Conservation (phyloP, 2,888 invertebrate species). For the Pasiphila rectangulata region DNA sequence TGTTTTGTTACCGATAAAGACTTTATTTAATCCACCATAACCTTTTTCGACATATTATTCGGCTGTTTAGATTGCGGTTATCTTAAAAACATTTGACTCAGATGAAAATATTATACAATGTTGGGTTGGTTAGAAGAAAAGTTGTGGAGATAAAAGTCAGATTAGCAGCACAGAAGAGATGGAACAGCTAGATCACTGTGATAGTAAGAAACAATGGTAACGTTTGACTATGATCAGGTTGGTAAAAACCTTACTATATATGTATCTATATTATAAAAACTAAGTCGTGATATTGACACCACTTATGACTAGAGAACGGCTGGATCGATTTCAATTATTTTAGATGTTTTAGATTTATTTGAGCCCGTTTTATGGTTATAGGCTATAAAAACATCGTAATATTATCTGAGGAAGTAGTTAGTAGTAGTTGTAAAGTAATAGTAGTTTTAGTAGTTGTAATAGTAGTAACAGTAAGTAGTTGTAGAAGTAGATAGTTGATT, state of each 20-base stretch:
- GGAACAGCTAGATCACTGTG: slow-evolving; percentile 1
- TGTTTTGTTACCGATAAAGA: slow-evolving; percentile 60
- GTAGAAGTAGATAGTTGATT: too few species aligned
- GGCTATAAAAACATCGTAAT: too few species aligned
- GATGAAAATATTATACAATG: slow-evolving; percentile 55
- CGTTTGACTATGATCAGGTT: too few species aligned
- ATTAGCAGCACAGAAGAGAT: slow-evolving; percentile 42
- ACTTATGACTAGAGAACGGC: too few species aligned
- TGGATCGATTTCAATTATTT: too few species aligned
- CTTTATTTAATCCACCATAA: slow-evolving; percentile 56
- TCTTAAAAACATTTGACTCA: slow-evolving; percentile 54
- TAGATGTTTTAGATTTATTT: too few species aligned
- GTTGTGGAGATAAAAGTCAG: slow-evolving; percentile 56
- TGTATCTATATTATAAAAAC: neutral
- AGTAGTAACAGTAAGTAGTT: too few species aligned
- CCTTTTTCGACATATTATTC: slow-evolving; percentile 52
- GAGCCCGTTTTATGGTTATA: too few species aligned
- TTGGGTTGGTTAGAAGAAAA: slow-evolving; percentile 38
- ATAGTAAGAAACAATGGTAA: neutral
- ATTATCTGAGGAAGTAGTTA: too few species aligned
- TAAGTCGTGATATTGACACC: too few species aligned
- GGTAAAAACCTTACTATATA: neutral
- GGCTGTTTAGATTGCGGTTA: slow-evolving; percentile 66
- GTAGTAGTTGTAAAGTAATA: too few species aligned
- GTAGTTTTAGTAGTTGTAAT: too few species aligned